Base-by-base conservation (phyloP, 2,888 invertebrate genomes). In the Drosophila greeni region DNA sequence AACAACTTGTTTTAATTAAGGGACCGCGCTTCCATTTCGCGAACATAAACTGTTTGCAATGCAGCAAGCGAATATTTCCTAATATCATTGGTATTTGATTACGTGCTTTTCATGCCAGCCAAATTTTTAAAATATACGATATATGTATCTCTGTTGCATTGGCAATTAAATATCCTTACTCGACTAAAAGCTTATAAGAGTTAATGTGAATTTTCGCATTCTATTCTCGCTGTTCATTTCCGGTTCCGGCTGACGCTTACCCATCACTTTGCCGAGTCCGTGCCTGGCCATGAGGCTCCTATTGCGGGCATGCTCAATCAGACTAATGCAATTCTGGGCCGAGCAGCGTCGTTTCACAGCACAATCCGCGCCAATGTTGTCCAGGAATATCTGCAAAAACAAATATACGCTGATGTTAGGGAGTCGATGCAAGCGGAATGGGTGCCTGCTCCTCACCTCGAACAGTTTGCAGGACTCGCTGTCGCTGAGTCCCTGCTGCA, bases 271-370 rank as follows among this genome's bases (percentile, higher is more conserved):
- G 66, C 76, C 84, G 3, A 89, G 76, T 60, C 86, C 86, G 69
- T 88, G 86, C 66, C 85, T 86, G 45, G 87, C 86, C 86, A 94
- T 94, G 71, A 92, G 89, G 43, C 88, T 87, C 54, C 89, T 89
- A 86, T 95, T 95, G 55, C 94, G 91, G 69, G 93, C 93, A 89
- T 95, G 92, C 66, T 94, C 91, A 88, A 96, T 95, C 57, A 97
- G 91, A 64, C 93, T 92, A 37, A 95, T 92, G 60, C 97, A 92
- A 88, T 95, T 95, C 53, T 91, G 92, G 1, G 96, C 93, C 31
- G 95, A 93, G 24, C 95, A 94, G 71, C 98, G 92, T 64, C 97
- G 91, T 66, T 95, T 92, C 3, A 94, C 93, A 5, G 96, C 93
- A 71, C 94, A 94, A 14, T 88, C 88, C 1, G 85, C 82, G 60